Evolutionary conservation across 2,113 vertebrate species (phyloP), one percentile per base, ranked within the genome.

Genomic region (Pteronura brasiliensis): DNA sequence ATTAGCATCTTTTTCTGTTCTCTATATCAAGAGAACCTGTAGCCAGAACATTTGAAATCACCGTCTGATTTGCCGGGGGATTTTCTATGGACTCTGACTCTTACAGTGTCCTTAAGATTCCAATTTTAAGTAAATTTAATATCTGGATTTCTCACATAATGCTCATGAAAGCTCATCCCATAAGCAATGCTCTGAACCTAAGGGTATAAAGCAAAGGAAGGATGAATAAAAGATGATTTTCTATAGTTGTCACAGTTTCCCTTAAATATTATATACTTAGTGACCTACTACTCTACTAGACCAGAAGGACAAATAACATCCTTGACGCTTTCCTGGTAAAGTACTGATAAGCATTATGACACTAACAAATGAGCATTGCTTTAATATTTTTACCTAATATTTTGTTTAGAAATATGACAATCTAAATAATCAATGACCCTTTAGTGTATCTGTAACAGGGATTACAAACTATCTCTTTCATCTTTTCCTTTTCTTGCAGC

Each of bases 321-420:
- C 79, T 44, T 89, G 25, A 90, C 61, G 94, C 34, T 74, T 95
- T 94, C 59, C 79, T 95, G 3, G 4, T 39, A 69, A 96, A 97
- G 96, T 31, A 76, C 12, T 98, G 93, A 97, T 4, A 83, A 63
- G 47, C 14, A 93, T 79, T 3, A 9, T 25, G 7, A 90, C n/a
- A 52, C 29, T 34, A 92, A 96, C 2, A 49, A 92, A 72, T 47
- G 31, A 63, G 20, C 7, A 52, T 29, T 44, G 34, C 31, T 79
- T 72, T 88, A 92, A 89, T 97, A 96, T 80, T 97, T 97, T 97
- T 95, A 85, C 93, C 93, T 79, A 92, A 77, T 89, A 90, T 96
- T 98, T 98, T 99, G 84, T 98, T 97, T 97, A 97, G 98, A 55
- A 55, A 55, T 18, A 55, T 55, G 93, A 96, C 97, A 98, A 98